Percentiles rank a stretch among this genome's conserved stretches.
Conservation (phyloP, 2,113 vertebrate genomes). For the Calypte anna region DNA sequence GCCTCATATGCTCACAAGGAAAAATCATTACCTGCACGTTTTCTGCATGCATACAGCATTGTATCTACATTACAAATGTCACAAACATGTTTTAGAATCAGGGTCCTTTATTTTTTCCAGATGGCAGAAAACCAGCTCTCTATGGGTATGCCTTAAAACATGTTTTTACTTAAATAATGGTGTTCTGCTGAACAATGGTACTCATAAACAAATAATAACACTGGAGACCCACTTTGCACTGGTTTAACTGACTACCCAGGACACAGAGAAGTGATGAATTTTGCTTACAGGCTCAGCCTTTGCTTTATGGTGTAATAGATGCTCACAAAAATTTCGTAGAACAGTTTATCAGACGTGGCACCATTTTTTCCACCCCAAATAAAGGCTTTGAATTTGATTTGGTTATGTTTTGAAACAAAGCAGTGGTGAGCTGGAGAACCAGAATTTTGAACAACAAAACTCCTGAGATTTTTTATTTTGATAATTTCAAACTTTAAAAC, state of each 20-base stretch:
- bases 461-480: not conserved
- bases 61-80: slow-evolving; percentile 40
- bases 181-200: slow-evolving; percentile 2
- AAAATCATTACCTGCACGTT: slow-evolving; percentile 58
- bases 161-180: slow-evolving; percentile 22
- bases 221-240: not conserved
- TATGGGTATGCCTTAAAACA: not conserved
- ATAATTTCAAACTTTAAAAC: not conserved
- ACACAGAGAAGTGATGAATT: not conserved
- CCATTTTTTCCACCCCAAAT: not conserved
- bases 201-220: slow-evolving; percentile 1
- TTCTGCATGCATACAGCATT: slow-evolving; percentile 15
- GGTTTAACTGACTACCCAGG: not conserved
- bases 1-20: slow-evolving; percentile 4
- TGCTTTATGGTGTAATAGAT: not conserved
- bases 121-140: slow-evolving; percentile 17
- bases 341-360: not conserved
- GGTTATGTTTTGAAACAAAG: not conserved
- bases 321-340: not conserved
- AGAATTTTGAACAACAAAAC: not conserved
- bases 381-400: not conserved
- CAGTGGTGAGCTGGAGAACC: not conserved
- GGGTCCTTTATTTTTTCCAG: slow-evolving; percentile 58
- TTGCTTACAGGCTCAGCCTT: not conserved
- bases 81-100: slow-evolving; percentile 44